Evolutionary conservation across 2,888 invertebrate species (phyloP), one percentile per base, ranked within the genome.

Genomic region (Monopis laevigella): DNA sequence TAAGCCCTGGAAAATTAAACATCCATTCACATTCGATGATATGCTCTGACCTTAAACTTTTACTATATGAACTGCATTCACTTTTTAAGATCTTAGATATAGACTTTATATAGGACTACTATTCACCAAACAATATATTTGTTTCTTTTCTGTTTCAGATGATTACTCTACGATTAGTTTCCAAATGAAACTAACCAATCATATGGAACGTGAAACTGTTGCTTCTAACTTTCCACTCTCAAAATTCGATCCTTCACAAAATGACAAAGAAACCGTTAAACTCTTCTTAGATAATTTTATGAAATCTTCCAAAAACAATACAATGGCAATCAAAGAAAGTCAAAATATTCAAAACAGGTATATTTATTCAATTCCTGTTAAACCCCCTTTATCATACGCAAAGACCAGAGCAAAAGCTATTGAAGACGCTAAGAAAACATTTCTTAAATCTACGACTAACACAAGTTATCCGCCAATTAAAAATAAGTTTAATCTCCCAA

Each of bases 101-200:
- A n/a, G n/a, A n/a, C n/a, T n/a, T n/a, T n/a, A n/a, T n/a, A n/a
- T n/a, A n/a, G n/a, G n/a, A n/a, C n/a, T n/a, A n/a, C n/a, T n/a
- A n/a, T n/a, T n/a, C n/a, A n/a, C n/a, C n/a, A n/a, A n/a, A n/a
- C n/a, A n/a, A n/a, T n/a, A n/a, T n/a, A n/a, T n/a, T n/a, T n/a
- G n/a, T n/a, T n/a, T n/a, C n/a, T n/a, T n/a, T 41, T 53, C 70
- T 67, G 65, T 78, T 78, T 41, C 74, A 80, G 78, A 73, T 77
- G 78, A 65, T 68, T 70, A 75, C 64, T 60, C 59, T 65, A 68
- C 36, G n/a, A n/a, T n/a, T n/a, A n/a, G n/a, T n/a, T 53, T 57
- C 62, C 69, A 67, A 66, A 77, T 71, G 71, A 50, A 67, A 62
- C 53, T 70, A 42, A 68, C 58, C 62, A 60, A 50, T 21, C 36